A percentile compares a stretch with the other conserved stretches of the same genome.
These are phyloP conservation scores for Callithrix jacchus DNA, from an alignment of 2,113 vertebrate genomes.

Conservation along the genomic window DNA sequence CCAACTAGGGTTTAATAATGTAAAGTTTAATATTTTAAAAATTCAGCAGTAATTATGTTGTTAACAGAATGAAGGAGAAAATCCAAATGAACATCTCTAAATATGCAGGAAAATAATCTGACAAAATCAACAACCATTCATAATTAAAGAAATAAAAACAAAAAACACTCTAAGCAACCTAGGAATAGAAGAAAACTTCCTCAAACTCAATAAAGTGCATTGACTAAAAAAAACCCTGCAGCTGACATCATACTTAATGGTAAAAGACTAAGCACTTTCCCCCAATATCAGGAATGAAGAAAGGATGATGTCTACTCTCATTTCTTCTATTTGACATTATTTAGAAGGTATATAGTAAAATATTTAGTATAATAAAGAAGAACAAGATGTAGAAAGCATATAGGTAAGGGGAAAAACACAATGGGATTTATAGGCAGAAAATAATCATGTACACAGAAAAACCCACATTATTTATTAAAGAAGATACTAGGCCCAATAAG, in stretches of 20 bases:
- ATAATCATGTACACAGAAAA: not conserved
- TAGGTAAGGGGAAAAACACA: not conserved
- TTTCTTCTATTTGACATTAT: not conserved
- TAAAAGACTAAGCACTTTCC: not conserved
- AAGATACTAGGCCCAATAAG: not conserved
- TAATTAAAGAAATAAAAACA: not conserved
- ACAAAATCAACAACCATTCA: not conserved
- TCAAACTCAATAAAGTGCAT: not conserved
- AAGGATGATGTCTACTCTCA: not conserved
- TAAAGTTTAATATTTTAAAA: not conserved
- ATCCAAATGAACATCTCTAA: not conserved
- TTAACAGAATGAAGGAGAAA: not conserved
- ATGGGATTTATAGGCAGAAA: not conserved
- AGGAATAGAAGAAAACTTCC: not conserved
- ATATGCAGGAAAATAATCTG: not conserved
- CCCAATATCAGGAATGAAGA: not conserved
- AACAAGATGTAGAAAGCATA: not conserved
- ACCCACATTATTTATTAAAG: not conserved
- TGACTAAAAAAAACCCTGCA: not conserved
- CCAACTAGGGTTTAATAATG: not conserved
- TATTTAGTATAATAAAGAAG: not conserved
- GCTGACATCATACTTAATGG: not conserved
- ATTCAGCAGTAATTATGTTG: not conserved
- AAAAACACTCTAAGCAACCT: not conserved
- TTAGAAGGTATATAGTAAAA: not conserved